phyloP scores from a whole-genome alignment of 2,797 vertebrate species.

The Phrynocephalus guinanensis region DNA sequence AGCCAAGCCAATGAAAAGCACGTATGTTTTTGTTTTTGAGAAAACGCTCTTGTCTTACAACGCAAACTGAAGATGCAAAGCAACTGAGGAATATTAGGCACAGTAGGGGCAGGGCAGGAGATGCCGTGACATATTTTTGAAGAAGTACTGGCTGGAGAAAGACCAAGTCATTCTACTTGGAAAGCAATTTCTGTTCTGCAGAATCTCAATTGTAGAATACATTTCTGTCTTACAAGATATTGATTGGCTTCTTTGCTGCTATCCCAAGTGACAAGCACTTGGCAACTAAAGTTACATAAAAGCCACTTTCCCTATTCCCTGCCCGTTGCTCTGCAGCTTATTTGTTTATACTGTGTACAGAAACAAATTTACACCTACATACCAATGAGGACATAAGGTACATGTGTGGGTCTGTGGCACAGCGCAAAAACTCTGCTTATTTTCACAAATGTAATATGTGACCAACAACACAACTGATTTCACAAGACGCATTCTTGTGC shows the following conservation, averaged over 20 bases:
- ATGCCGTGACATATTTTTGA: neutral
- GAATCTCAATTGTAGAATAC: neutral
- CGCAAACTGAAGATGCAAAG: neutral
- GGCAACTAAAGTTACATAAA: conserved; percentile 11
- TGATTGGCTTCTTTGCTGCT: neutral
- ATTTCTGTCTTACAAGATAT: neutral
- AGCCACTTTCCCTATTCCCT: neutral
- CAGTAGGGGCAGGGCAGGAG: neutral
- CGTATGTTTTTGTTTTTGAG: neutral
- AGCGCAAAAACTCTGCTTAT: neutral
- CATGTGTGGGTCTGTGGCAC: neutral
- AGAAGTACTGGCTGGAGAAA: neutral
- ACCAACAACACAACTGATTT: neutral
- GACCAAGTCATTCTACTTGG: neutral
- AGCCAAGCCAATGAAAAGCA: neutral
- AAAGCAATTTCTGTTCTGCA: neutral
- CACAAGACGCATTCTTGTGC: neutral
- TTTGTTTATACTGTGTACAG: conserved; percentile 10
- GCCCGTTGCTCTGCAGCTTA: neutral
- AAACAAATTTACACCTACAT: neutral
- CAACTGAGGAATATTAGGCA: neutral
- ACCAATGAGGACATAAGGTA: neutral
- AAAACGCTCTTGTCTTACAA: neutral
- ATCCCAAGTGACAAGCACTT: conserved; percentile 1
- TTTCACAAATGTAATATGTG: neutral